Evolutionary conservation across 2,888 invertebrate species (phyloP), one percentile per base, ranked within the genome.

Genomic region (Tachystola acroxantha): DNA sequence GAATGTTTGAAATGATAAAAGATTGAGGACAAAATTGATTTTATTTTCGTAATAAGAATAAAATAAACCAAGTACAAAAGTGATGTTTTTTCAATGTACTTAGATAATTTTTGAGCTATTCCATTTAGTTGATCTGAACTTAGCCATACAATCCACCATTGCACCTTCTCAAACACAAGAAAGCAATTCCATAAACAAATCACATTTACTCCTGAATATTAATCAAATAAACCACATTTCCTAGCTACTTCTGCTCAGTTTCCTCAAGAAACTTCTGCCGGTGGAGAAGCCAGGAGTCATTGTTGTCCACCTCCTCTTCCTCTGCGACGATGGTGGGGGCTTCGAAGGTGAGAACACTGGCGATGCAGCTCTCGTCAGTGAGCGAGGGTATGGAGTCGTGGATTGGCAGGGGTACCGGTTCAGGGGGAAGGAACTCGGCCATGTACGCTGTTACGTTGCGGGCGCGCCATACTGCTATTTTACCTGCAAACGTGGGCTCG

Each of bases 401-500:
- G 3, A 91, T 80, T 0, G 91, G 91, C 26, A 93, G 62, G 0
- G 92, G 91, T 0, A 90, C 82, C 0, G 94, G 91, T 50, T 92
- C 92, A 0, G 91, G 91, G 0, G 94, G 94, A 34, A 94, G 64
- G 45, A 92, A 80, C 32, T 93, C 91, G 2, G 90, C 88, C 74
- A 91, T 89, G 61, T 92, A 94, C 0, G 88, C 81, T 0, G 91
- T 91, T 16, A 93, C 87, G 48, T 89, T 89, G 45, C 92, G 89
- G 0, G 92, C 91, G 3, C 91, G 87, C 94, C 94, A 95, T 9
- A 86, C 87, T 32, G 89, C 87, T 42, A 91, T 52, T 51, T 81
- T 82, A 27, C 82, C 84, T 75, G 64, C 10, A 10, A 7, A 27
- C 11, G 1, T 12, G 6, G n/a, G n/a, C 3, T n/a, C 3, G 24